Evolutionary conservation across 2,113 vertebrate species (phyloP).

Genomic region (Hyla sarda): DNA sequence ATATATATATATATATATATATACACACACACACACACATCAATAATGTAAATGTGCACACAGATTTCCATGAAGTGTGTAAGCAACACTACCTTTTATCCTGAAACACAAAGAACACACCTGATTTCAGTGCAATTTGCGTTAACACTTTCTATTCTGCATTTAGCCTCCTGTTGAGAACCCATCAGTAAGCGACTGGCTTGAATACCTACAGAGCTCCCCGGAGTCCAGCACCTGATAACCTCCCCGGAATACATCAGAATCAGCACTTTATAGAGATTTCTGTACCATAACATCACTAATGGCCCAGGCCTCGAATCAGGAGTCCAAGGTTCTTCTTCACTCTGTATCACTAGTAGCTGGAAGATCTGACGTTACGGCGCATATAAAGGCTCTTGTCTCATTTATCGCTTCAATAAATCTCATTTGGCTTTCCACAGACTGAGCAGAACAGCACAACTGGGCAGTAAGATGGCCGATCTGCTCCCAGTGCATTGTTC

Average conservation of each 20-base stretch:
- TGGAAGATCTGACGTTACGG: neutral
- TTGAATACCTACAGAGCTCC: slow-evolving; percentile 9
- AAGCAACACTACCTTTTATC: too few relatives aligned
- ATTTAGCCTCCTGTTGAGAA: slow-evolving; percentile 3
- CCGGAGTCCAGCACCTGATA: neutral
- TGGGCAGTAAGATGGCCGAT: neutral
- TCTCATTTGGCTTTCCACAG: neutral
- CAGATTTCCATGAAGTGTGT: too few relatives aligned
- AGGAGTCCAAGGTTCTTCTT: neutral
- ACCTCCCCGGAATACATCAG: too few relatives aligned
- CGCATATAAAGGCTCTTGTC: neutral
- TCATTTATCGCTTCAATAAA: neutral
- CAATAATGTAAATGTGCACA: too few relatives aligned
- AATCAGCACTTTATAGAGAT: neutral
- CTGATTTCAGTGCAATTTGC: neutral
- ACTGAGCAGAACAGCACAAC: neutral
- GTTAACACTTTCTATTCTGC: neutral
- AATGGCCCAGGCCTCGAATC: neutral
- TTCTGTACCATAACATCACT: neutral
- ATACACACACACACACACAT: too few relatives aligned
- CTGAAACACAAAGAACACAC: too few relatives aligned
- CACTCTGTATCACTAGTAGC: neutral
- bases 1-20: too few relatives aligned
- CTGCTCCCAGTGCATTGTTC: neutral
- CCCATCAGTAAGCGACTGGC: slow-evolving; percentile 22